phyloP scores from a whole-genome alignment of 1,140 invertebrate species.

The Nephotettix cincticeps region DNA sequence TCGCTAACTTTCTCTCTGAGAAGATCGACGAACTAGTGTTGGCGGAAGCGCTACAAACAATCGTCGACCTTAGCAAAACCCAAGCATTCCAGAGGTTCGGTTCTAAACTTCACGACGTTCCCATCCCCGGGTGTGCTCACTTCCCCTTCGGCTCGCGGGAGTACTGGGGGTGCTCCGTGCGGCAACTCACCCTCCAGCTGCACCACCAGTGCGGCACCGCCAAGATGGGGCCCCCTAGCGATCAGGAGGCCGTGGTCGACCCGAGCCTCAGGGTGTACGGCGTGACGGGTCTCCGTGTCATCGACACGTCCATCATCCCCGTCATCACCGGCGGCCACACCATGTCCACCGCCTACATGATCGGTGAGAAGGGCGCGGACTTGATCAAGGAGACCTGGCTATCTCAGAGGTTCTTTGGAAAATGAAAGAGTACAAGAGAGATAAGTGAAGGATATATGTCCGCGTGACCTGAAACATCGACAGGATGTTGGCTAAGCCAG shows the following conservation, averaged over 20 bases:
- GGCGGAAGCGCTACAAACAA: conserved; percentile 34
- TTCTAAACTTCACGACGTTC: conserved; percentile 42
- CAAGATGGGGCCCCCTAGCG: conserved; percentile 66
- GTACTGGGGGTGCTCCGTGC: conserved; percentile 75
- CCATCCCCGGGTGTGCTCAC: conserved; percentile 58
- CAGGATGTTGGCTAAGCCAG: no score
- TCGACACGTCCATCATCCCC: conserved; percentile 76
- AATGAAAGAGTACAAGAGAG: neutral
- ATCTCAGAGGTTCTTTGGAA: neutral
- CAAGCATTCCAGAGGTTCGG: conserved; percentile 43
- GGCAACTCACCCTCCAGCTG: conserved; percentile 59
- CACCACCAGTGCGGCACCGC: conserved; percentile 59
- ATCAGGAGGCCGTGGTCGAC: conserved; percentile 57
- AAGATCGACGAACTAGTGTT: conserved; percentile 43
- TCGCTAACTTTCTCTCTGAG: conserved; percentile 61
- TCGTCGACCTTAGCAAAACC: conserved; percentile 41
- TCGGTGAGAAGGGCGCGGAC: conserved; percentile 82
- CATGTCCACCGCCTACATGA: conserved; percentile 75
- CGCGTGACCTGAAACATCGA: no score
- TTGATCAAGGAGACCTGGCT: conserved; percentile 67
- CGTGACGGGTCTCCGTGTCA: conserved; percentile 64
- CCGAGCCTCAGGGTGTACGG: conserved; percentile 65
- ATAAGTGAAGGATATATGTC: no score
- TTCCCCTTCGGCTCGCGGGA: conserved; percentile 57
- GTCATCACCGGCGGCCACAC: conserved; percentile 68